These are phyloP conservation scores for Parazoanthus swiftii DNA, from an alignment of 92 coral and sea anemone species.

Conservation along the genomic window DNA sequence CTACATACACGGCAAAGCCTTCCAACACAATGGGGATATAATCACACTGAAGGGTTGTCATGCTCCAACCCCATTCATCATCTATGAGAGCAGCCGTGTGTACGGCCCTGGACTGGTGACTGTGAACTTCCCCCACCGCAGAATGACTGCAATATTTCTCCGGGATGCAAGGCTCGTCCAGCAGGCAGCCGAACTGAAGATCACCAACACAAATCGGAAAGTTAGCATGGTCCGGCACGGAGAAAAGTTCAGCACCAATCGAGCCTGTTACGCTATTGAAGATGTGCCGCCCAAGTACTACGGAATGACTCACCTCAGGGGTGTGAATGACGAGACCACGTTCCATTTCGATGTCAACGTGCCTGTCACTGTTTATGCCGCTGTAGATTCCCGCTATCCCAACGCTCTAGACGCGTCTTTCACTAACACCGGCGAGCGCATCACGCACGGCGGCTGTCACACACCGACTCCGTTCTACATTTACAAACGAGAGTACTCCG, in stretches of 20 bases:
- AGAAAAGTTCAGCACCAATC: slow-evolving; percentile 88
- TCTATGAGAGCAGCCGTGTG: slow-evolving; percentile 69
- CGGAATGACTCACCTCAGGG: slow-evolving; percentile 90
- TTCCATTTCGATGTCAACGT: slow-evolving; percentile 60
- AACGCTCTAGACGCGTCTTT: slow-evolving; percentile 47
- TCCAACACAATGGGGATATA: slow-evolving; percentile 59
- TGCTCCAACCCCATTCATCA: slow-evolving; percentile 64
- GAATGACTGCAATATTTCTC: slow-evolving; percentile 81
- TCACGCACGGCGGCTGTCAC: slow-evolving; percentile 89
- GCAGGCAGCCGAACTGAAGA: slow-evolving; percentile 71
- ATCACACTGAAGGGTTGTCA: slow-evolving; percentile 84
- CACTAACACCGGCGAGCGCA: slow-evolving; percentile 77
- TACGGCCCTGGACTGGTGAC: slow-evolving; percentile 74
- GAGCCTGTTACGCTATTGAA: slow-evolving; percentile 71
- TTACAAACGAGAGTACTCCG: slow-evolving; percentile 49
- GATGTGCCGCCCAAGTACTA: slow-evolving; percentile 85
- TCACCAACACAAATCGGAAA: slow-evolving; percentile 53
- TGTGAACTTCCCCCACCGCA: slow-evolving; percentile 51
- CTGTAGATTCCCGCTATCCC: slow-evolving; percentile 77
- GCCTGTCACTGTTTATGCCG: slow-evolving; percentile 72
- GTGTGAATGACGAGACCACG: slow-evolving; percentile 55
- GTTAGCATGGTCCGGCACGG: slow-evolving; percentile 89
- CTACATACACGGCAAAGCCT: slow-evolving; percentile 74
- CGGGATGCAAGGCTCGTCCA: slow-evolving; percentile 69
- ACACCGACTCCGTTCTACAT: slow-evolving; percentile 70